Percentiles rank a stretch among this genome's conserved stretches.
phyloP scores from a whole-genome alignment of 2,797 vertebrate species.

The Gambusia yucatana region DNA sequence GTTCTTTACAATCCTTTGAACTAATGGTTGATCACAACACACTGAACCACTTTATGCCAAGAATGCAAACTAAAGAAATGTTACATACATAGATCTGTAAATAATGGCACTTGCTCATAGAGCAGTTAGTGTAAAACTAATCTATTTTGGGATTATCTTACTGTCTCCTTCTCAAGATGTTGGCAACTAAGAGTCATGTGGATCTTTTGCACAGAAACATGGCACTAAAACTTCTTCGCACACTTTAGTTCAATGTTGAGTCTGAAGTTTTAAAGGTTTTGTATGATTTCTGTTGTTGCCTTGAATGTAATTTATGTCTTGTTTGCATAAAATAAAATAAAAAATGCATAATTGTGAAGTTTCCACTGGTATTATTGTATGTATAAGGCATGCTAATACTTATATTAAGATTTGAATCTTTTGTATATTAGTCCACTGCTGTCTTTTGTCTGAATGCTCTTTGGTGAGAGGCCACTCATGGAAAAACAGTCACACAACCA shows the following conservation, averaged over 20 bases:
- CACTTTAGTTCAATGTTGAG: slow-evolving; percentile 7
- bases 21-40: neutral
- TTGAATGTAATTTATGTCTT: slow-evolving; percentile 17
- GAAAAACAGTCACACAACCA: neutral
- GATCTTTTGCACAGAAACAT: slow-evolving; percentile 27
- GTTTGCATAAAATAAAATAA: slow-evolving; percentile 6
- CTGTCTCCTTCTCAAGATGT: slow-evolving; percentile 15
- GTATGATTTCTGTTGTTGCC: slow-evolving; percentile 3
- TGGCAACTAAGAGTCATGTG: slow-evolving; percentile 2
- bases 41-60: neutral
- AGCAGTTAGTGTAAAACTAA: neutral
- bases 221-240: slow-evolving; percentile 23
- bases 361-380: slow-evolving; percentile 11
- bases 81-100: neutral
- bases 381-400: slow-evolving; percentile 1
- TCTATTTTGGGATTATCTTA: neutral
- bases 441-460: slow-evolving; percentile 22
- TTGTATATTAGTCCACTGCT: neutral
- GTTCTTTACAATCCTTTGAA: neutral
- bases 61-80: neutral
- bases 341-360: neutral
- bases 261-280: slow-evolving; percentile 2
- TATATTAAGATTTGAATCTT: neutral
- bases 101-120: neutral
- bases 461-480: neutral